phyloP scores from a whole-genome alignment of 2,888 invertebrate species.

The Heliconius ismenius region DNA sequence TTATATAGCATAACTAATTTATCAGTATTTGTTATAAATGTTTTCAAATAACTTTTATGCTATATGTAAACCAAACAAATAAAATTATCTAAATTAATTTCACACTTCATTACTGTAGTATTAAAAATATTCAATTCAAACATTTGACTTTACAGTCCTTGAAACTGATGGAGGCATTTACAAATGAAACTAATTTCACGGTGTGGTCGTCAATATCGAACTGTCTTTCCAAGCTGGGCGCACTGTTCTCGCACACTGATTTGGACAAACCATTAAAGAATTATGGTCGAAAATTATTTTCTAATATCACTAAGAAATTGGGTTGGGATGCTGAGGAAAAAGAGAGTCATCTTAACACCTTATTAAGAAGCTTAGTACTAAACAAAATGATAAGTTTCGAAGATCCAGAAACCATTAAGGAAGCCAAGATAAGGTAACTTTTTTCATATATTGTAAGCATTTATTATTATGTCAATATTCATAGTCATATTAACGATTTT shows the following conservation, averaged over 20 bases:
- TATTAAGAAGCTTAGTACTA: conserved; percentile 92
- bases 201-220: conserved; percentile 94
- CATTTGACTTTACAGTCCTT: conserved; percentile 73
- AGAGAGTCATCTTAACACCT: conserved; percentile 93
- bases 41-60: background rate
- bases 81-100: background rate
- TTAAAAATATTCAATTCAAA: background rate
- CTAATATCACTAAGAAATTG: conserved; percentile 86
- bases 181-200: conserved; percentile 93
- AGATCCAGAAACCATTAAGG: conserved; percentile 88
- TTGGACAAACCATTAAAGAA: conserved; percentile 86
- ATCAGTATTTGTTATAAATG: background rate
- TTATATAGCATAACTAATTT: background rate
- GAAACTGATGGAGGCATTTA: conserved; percentile 91
- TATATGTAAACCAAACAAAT: background rate
- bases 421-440: conserved; percentile 86
- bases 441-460: conserved; percentile 1
- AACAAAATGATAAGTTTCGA: conserved; percentile 91
- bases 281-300: conserved; percentile 88
- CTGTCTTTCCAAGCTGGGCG: conserved; percentile 88
- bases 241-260: conserved; percentile 90
- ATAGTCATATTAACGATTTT: too few species aligned
- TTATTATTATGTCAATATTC: background rate
- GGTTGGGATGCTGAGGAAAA: conserved; percentile 92
- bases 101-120: background rate